phyloP scores from a whole-genome alignment of 2,113 vertebrate genomes.

The Gobio gobio region DNA sequence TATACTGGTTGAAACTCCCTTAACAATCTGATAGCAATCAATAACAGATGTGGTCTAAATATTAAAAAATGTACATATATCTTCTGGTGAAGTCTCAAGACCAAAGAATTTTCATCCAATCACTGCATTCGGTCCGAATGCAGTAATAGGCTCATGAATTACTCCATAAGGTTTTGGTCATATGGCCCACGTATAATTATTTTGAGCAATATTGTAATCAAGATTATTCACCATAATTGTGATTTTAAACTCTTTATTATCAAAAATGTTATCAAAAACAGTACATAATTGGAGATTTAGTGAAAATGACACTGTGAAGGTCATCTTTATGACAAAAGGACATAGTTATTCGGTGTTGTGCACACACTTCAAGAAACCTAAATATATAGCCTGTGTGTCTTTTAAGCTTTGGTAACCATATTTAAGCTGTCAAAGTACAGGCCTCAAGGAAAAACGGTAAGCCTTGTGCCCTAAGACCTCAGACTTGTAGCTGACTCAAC shows the following conservation, averaged over 20 bases:
- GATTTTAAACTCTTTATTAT: no score
- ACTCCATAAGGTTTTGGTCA: no score
- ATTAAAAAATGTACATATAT: background rate
- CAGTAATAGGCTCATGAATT: background rate
- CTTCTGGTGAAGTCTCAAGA: background rate
- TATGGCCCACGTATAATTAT: no score
- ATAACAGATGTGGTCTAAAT: background rate
- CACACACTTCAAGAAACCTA: background rate
- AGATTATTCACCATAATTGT: no score
- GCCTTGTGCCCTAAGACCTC: conserved; percentile 37
- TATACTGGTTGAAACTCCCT: background rate
- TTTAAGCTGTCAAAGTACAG: conserved; percentile 38
- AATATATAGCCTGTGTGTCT: background rate
- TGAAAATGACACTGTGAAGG: background rate
- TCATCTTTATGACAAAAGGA: background rate
- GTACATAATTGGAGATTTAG: background rate
- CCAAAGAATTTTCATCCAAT: background rate
- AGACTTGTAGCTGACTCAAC: conserved; percentile 5
- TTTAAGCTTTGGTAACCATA: background rate
- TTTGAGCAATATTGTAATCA: no score
- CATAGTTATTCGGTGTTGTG: background rate
- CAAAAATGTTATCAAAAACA: background rate
- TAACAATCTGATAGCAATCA: background rate
- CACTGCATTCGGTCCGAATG: background rate
- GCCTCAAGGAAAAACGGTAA: background rate